These are phyloP conservation scores for Drosophila borealis DNA, from an alignment of 2,888 invertebrate species.

Conservation along the genomic window DNA sequence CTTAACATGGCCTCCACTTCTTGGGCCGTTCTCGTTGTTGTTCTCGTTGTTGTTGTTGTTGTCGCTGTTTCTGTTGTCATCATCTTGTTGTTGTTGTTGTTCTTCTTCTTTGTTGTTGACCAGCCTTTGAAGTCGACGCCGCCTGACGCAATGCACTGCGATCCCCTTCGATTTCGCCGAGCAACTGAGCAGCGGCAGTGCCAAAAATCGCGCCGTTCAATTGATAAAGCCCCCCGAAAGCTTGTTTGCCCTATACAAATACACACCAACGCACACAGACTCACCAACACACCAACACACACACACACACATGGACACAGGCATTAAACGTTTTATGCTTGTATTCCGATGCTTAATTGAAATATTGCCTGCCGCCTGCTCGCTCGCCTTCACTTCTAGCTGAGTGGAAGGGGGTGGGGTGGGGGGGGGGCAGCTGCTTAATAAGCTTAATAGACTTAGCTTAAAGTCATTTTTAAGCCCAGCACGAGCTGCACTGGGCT, in stretches of 20 bases:
- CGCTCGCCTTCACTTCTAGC: conserved; percentile 1
- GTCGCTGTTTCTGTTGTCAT: conserved; percentile 8
- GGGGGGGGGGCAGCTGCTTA: not conserved
- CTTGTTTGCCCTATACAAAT: conserved; percentile 31
- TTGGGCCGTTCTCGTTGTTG: not conserved
- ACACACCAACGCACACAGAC: not conserved
- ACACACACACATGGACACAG: not conserved
- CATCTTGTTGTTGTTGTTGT: conserved; percentile 13
- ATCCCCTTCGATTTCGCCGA: conserved; percentile 32
- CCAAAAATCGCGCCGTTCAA: conserved; percentile 40
- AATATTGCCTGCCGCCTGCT: not conserved
- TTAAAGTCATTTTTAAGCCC: conserved; percentile 14
- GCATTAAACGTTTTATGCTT: not conserved
- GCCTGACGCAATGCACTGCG: conserved; percentile 7
- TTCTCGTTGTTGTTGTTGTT: conserved; percentile 6
- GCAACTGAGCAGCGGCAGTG: conserved; percentile 40
- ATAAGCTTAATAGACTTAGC: conserved; percentile 7
- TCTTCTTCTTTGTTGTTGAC: conserved; percentile 1
- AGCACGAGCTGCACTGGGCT: not conserved
- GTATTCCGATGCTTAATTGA: conserved; percentile 19
- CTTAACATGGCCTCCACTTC: conserved; percentile 53
- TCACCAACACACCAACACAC: not conserved
- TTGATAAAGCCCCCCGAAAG: conserved; percentile 68
- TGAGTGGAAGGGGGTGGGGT: not conserved
- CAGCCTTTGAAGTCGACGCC: conserved; percentile 3